A percentile compares a stretch with the other conserved stretches of the same genome.
Evolutionary conservation across 2,113 vertebrate species (phyloP).

Genomic region (Cottus gobio): DNA sequence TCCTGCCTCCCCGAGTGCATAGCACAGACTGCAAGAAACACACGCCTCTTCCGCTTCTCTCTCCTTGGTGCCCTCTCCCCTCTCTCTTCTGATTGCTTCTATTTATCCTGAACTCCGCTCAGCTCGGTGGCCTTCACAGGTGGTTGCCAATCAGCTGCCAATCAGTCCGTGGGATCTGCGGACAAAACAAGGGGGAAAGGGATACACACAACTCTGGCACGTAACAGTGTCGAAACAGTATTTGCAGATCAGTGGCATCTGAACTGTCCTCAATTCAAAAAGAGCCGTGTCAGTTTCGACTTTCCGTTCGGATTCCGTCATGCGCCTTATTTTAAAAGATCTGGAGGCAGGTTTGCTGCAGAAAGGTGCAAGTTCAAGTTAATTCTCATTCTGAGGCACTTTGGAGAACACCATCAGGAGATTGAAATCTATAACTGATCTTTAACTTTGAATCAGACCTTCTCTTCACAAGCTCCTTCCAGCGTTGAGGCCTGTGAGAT

Average conservation of each 20-base stretch:
- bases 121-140: too few species aligned
- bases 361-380: conserved; percentile 1
- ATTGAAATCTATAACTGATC: conserved; percentile 60
- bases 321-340: not conserved
- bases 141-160: too few species aligned
- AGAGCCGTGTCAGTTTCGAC: not conserved
- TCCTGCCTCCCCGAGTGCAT: too few species aligned
- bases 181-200: too few species aligned
- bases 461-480: conserved; percentile 13
- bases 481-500: conserved; percentile 5
- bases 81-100: too few species aligned
- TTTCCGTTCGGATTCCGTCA: not conserved
- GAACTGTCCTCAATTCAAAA: not conserved
- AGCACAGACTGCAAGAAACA: too few species aligned
- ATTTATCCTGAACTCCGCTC: too few species aligned
- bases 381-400: conserved; percentile 20
- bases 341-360: not conserved
- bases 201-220: too few species aligned
- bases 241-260: conserved; percentile 12
- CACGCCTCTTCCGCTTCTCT: too few species aligned
- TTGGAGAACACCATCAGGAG: conserved; percentile 33
- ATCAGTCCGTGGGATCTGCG: too few species aligned
- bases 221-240: not conserved
- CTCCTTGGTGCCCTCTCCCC: too few species aligned
- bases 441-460: conserved; percentile 33